Conservation (phyloP, 2,113 vertebrate species). For the Cynopterus brachyotis region DNA sequence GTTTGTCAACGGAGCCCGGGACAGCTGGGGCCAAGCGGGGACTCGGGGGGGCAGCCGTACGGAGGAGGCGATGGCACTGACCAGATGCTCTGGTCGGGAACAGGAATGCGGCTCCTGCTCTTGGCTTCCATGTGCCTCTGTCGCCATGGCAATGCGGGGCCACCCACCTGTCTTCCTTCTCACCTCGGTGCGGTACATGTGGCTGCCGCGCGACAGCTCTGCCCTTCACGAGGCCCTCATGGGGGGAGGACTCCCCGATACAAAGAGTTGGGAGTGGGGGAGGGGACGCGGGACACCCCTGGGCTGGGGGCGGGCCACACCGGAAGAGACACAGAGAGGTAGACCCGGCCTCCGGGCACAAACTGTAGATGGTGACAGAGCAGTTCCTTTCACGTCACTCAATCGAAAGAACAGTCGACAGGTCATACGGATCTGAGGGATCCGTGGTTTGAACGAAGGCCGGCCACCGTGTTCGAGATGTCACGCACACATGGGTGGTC, state of each 20-base stretch:
- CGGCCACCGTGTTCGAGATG: neutral
- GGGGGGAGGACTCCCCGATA: neutral
- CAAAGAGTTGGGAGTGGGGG: neutral
- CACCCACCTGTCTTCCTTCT: neutral
- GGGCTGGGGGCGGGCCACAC: neutral
- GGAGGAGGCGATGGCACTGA: neutral
- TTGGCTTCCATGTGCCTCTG: neutral
- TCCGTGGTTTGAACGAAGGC: neutral
- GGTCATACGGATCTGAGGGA: neutral
- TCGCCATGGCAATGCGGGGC: slow-evolving; percentile 59
- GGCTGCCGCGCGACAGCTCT: neutral
- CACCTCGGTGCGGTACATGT: neutral
- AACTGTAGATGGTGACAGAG: neutral
- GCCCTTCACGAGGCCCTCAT: neutral
- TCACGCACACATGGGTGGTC: accelerated
- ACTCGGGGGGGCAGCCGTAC: slow-evolving; percentile 11
- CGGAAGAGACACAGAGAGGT: neutral
- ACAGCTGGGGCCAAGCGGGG: slow-evolving; percentile 37
- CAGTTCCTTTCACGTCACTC: neutral
- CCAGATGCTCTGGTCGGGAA: slow-evolving; percentile 56
- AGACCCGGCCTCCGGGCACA: neutral
- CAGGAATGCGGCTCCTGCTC: neutral
- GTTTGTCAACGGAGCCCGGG: slow-evolving; percentile 68
- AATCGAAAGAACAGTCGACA: neutral
- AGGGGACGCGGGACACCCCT: neutral